phyloP scores from a whole-genome alignment of 23 tunicate species.

The Pegea sp. region DNA sequence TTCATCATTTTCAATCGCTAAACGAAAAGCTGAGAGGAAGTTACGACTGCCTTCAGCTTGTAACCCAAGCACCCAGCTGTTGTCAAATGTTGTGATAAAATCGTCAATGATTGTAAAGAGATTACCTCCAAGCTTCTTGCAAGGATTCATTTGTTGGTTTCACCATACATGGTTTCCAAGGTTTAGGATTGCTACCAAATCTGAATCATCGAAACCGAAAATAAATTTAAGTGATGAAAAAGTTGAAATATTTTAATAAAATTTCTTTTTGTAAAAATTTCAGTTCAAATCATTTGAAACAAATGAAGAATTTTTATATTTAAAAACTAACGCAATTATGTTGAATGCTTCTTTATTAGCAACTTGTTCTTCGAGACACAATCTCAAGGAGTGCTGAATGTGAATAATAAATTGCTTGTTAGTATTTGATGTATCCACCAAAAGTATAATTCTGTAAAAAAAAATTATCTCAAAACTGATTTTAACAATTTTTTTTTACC shows the following conservation, averaged over 20 bases:
- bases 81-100: not conserved
- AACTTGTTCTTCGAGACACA: constrained; percentile 52
- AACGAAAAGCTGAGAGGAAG: constrained; percentile 46
- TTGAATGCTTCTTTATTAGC: constrained; percentile 89
- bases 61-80: constrained; percentile 54
- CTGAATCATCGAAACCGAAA: no score
- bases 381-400: constrained; percentile 63
- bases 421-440: constrained; percentile 63
- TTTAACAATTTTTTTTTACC: constrained; percentile 6
- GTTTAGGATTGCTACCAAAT: constrained; percentile 79
- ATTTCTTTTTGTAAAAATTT: not conserved
- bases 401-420: constrained; percentile 64
- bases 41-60: constrained; percentile 66
- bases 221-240: not conserved
- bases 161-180: constrained; percentile 94
- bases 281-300: not conserved
- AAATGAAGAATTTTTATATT: not conserved
- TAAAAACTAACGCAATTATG: constrained; percentile 50
- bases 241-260: not conserved
- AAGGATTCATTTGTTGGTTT: constrained; percentile 65
- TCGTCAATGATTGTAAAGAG: not conserved
- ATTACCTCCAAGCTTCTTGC: constrained; percentile 80
- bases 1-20: constrained; percentile 54
- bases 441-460: constrained; percentile 21
- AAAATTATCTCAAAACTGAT: not conserved